These are phyloP conservation scores for Xestia c-nigrum DNA, from an alignment of 2,888 invertebrate species.

Conservation along the genomic window DNA sequence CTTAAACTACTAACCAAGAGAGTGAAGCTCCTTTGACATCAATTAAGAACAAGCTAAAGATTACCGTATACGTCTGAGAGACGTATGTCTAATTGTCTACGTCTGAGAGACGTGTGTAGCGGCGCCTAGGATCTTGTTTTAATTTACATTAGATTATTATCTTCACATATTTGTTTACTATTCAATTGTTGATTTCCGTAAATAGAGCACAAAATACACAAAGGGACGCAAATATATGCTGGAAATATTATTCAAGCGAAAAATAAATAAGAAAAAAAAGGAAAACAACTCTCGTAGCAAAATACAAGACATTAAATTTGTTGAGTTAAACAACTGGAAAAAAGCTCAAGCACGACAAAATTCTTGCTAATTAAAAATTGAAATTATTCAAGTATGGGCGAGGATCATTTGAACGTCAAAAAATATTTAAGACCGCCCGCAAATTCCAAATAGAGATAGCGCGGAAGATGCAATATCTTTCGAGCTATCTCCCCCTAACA, in stretches of 20 bases:
- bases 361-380: neutral
- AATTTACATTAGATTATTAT: conserved; percentile 29
- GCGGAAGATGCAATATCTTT: too few relatives aligned
- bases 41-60: conserved; percentile 43
- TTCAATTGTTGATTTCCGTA: conserved; percentile 9
- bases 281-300: too few relatives aligned
- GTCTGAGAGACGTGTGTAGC: conserved; percentile 5
- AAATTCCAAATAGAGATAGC: too few relatives aligned
- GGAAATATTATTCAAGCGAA: neutral
- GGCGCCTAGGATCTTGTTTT: conserved; percentile 27
- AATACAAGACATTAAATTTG: neutral
- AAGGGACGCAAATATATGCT: neutral
- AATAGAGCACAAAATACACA: neutral
- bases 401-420: too few relatives aligned
- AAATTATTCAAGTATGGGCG: neutral
- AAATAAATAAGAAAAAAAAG: too few relatives aligned
- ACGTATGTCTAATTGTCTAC: too few relatives aligned
- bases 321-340: neutral
- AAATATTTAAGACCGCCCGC: too few relatives aligned
- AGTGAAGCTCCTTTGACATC: conserved; percentile 32
- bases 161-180: conserved; percentile 9
- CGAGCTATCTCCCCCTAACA: neutral
- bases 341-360: neutral
- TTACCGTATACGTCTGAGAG: too few relatives aligned
- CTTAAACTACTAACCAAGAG: conserved; percentile 20